Evolutionary conservation across 2,113 vertebrate genomes (phyloP).

Genomic region (Festucalex cinctus): DNA sequence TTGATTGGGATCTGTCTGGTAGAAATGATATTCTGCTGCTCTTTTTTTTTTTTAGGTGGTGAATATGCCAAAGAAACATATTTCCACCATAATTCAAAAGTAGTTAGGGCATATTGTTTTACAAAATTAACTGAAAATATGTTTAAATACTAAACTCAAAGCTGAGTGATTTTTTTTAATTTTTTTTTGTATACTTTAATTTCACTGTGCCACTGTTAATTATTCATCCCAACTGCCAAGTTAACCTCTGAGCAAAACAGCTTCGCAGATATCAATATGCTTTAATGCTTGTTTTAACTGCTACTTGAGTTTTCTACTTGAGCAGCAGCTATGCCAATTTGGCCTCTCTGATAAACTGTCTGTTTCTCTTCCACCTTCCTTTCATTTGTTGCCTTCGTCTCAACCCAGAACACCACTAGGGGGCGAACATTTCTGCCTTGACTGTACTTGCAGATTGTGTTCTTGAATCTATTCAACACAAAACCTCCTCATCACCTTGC

Average conservation of each 20-base stretch:
- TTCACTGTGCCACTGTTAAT: conserved; percentile 32
- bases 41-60: not conserved
- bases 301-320: too few relatives aligned
- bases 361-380: not conserved
- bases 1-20: not conserved
- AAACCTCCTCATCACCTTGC: conserved; percentile 10
- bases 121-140: not conserved
- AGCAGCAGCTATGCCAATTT: not conserved
- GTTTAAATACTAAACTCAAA: not conserved
- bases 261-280: conserved; percentile 6
- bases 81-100: not conserved
- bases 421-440: conserved; percentile 89
- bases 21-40: not conserved
- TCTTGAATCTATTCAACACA: conserved; percentile 11
- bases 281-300: too few relatives aligned
- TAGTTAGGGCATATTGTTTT: too few relatives aligned
- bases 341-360: not conserved
- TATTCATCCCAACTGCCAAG: conserved; percentile 37
- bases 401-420: conserved; percentile 51
- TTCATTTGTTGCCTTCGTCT: not conserved
- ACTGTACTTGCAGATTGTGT: conserved; percentile 81
- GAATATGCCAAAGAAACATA: not conserved
- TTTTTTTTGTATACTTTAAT: conserved; percentile 12
- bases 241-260: conserved; percentile 22
- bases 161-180: too few relatives aligned